phyloP scores from a whole-genome alignment of 2,113 vertebrate genomes.

The Lepus americanus region DNA sequence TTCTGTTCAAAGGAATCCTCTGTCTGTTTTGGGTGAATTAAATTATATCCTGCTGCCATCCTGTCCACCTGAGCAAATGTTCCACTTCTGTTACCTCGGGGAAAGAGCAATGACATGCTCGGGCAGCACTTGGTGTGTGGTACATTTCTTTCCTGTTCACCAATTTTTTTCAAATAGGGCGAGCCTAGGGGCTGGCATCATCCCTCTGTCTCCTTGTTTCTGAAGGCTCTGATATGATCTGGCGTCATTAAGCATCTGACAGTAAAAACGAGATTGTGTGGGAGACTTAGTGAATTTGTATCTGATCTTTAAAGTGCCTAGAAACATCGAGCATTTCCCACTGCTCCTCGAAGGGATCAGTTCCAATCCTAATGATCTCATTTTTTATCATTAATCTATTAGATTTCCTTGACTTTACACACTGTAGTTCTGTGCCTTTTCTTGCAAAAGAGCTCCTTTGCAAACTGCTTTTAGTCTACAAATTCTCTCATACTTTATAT shows the following conservation, averaged over 20 bases:
- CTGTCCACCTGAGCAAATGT: background rate
- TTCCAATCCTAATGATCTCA: background rate
- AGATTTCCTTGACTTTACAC: background rate
- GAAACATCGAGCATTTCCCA: background rate
- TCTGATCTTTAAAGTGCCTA: background rate
- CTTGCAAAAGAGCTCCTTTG: background rate
- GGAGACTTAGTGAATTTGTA: background rate
- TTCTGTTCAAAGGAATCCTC: background rate
- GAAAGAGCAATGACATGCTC: background rate
- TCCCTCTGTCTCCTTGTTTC: background rate
- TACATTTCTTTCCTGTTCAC: background rate
- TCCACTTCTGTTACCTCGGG: rapidly evolving
- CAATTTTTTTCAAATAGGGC: background rate
- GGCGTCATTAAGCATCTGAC: too few relatives aligned
- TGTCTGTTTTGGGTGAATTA: background rate
- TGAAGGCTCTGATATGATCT: background rate
- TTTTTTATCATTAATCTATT: background rate
- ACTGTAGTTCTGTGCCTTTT: background rate
- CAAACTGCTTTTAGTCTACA: background rate
- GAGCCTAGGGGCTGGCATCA: background rate
- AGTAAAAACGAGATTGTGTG: rapidly evolving
- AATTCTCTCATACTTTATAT: background rate
- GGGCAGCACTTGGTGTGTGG: background rate
- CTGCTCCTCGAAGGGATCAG: background rate
- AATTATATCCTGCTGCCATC: background rate